Conservation (phyloP, 2,888 invertebrate genomes). For the Lithophane semibrunnea region DNA sequence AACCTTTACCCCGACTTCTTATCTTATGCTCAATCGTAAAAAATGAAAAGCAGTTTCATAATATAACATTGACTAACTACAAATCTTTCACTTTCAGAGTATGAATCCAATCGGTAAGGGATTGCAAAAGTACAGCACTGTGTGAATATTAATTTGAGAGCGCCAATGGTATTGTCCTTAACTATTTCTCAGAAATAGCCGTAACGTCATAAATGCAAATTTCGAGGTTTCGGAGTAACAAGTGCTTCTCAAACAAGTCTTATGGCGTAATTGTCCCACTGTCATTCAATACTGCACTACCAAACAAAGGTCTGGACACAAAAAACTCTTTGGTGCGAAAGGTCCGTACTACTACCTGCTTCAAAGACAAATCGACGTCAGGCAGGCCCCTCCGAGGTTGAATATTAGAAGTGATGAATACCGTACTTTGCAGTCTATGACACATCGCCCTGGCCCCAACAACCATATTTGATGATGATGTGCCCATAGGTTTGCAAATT, state of each 20-base stretch:
- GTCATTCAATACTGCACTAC: constrained; percentile 74
- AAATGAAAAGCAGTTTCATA: constrained; percentile 18
- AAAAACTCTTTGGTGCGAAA: constrained; percentile 81
- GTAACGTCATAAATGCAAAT: constrained; percentile 56
- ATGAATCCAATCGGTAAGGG: neutral
- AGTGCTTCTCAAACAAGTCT: constrained; percentile 76
- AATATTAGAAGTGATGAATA: constrained; percentile 61
- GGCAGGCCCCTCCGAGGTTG: constrained; percentile 72
- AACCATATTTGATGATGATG: constrained; percentile 68
- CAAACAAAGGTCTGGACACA: constrained; percentile 78
- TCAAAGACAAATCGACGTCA: constrained; percentile 74
- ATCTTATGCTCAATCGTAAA: constrained; percentile 16
- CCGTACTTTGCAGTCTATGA: constrained; percentile 74
- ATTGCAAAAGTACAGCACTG: constrained; percentile 9
- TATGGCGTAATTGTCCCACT: constrained; percentile 68
- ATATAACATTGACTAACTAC: neutral
- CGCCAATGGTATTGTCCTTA: constrained; percentile 7
- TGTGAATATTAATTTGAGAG: constrained; percentile 7
- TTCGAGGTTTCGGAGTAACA: constrained; percentile 71
- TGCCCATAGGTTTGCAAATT: constrained; percentile 65
- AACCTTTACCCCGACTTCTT: constrained; percentile 26
- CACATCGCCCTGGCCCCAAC: constrained; percentile 71
- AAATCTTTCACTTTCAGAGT: constrained; percentile 22
- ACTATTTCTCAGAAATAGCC: constrained; percentile 45
- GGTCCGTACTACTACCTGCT: constrained; percentile 85